Conservation (phyloP, 1,140 invertebrate species). For the honey bee (Apis mellifera) region DNA sequence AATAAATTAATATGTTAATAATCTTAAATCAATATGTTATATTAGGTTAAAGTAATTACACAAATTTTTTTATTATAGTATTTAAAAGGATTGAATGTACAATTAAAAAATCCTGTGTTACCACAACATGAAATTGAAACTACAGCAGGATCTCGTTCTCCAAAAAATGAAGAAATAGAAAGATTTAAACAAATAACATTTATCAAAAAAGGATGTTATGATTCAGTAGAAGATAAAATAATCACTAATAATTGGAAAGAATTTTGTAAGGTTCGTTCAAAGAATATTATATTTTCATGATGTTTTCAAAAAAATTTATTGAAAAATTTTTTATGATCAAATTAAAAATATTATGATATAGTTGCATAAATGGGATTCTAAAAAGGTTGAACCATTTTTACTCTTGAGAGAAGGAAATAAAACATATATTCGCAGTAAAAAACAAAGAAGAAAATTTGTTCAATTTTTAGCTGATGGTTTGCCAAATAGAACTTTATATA, state of each 20-base stretch:
- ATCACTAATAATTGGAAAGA: conserved; percentile 70
- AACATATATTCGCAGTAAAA: conserved; percentile 42
- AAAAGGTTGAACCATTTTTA: conserved; percentile 64
- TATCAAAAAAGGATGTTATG: conserved; percentile 61
- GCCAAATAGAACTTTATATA: conserved; percentile 69
- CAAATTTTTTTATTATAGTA: conserved; percentile 19
- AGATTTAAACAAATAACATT: conserved; percentile 52
- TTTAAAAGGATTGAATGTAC: conserved; percentile 46
- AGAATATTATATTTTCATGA: background rate
- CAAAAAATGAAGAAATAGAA: conserved; percentile 48
- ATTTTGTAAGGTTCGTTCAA: conserved; percentile 69
- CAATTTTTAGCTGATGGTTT: conserved; percentile 73
- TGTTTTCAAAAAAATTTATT: background rate
- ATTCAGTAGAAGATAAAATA: conserved; percentile 60
- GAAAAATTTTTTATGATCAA: background rate
- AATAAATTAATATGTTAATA: background rate
- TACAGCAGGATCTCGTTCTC: conserved; percentile 59
- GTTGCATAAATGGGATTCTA: conserved; percentile 66
- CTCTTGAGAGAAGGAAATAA: conserved; percentile 34
- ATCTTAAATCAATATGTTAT: background rate
- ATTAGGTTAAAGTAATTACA: background rate
- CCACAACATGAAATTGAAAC: conserved; percentile 70
- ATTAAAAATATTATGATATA: conserved; percentile 40
- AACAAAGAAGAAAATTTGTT: conserved; percentile 67
- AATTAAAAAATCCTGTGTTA: conserved; percentile 54